Evolutionary conservation across 2,797 vertebrate genomes (phyloP), one percentile per base, ranked within the genome.

Genomic region (Hypotaenidia okinawae): DNA sequence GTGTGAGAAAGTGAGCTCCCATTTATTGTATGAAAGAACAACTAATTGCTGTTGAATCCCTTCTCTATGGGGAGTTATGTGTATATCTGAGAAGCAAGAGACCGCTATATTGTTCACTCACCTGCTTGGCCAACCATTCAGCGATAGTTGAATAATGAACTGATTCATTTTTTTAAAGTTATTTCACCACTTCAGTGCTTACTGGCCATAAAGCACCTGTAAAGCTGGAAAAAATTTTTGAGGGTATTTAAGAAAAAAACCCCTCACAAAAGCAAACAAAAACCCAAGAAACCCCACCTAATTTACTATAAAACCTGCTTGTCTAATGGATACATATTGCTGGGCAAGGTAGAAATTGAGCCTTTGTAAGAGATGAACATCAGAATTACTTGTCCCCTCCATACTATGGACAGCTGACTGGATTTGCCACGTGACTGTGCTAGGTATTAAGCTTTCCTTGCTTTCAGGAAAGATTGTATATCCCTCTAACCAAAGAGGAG

Each of bases 11-110:
- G n/a, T 55, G 19, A 30, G 88, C 41, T 86, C 76, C 63, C 27
- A 87, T 49, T 9, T 81, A 59, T 52, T 93, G 45, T 5, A 43
- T 68, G 72, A 58, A 86, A 79, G 63, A 88, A 32, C 4, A 22
- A 49, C 73, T 74, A 9, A 78, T 89, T 93, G 88, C 57, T 82
- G 32, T 58, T 90, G 86, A 84, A 79, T 89, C 59, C 32, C 28
- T 73, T 80, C 15, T 17, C 1, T 19, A 45, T 62, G 59, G 23
- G 41, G 17, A 86, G 19, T 16, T 66, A 16, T 75, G 61, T 88
- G 14, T 52, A 18, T 67, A 10, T 39, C 32, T 70, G 47, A 73
- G 41, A 69, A 73, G 58, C 82, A 37, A 35, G 51, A 49, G 7
- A 16, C 32, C 64, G 21, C 24, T 96, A 7, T 82, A 11, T 84